Evolutionary conservation across 2,113 vertebrate species (phyloP).

Genomic region (Ia io): DNA sequence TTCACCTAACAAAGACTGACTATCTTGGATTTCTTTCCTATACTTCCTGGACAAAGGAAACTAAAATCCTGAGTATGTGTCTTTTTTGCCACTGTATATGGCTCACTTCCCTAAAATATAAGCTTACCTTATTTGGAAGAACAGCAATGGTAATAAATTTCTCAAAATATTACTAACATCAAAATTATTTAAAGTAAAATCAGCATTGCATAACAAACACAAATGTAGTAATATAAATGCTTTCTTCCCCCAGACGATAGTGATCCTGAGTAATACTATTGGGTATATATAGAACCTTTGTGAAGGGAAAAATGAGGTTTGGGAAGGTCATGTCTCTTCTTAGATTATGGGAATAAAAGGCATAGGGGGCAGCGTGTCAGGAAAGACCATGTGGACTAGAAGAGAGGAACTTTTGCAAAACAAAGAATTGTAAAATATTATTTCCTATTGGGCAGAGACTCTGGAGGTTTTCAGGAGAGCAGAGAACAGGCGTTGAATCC

Average conservation of each 20-base stretch:
- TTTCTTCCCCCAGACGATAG: neutral
- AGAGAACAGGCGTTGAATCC: fast-evolving
- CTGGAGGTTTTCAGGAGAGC: neutral
- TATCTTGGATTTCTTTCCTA: neutral
- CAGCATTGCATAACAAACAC: neutral
- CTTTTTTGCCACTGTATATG: neutral
- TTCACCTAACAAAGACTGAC: neutral
- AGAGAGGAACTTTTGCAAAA: neutral
- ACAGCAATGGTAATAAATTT: neutral
- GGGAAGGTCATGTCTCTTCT: neutral
- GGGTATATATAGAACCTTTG: neutral
- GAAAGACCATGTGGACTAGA: neutral
- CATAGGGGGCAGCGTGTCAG: fast-evolving
- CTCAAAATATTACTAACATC: neutral
- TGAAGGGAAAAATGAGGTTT: neutral
- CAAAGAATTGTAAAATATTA: neutral
- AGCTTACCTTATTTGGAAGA: neutral
- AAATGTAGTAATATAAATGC: neutral
- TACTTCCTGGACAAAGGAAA: neutral
- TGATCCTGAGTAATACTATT: neutral
- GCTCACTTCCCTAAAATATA: neutral
- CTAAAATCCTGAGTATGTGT: neutral
- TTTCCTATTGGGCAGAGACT: neutral
- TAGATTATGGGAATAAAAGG: neutral
- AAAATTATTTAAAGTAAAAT: slow-evolving; percentile 10